Base-by-base conservation (phyloP, 30 jellyfish, hydroid and myxozoan genomes). In the Hydra vulgaris region DNA sequence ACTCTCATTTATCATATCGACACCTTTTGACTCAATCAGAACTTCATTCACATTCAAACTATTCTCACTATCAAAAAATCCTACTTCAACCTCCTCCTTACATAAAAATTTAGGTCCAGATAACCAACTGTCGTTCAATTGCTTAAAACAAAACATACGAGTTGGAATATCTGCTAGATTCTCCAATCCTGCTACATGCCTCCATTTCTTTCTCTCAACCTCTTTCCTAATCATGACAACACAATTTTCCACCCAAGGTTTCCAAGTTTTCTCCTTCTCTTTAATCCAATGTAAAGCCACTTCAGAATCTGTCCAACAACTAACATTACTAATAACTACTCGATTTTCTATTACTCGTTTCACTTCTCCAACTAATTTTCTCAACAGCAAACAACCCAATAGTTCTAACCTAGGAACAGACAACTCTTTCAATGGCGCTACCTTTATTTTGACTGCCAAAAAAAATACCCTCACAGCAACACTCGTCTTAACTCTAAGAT, bases 341-440 rank as follows among this genome's bases (percentile, higher is more conserved):
- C n/a, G n/a, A n/a, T n/a, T n/a, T n/a, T n/a, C n/a, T n/a, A n/a
- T n/a, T n/a, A n/a, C n/a, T n/a, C n/a, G n/a, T n/a, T n/a, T n/a
- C n/a, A n/a, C 85, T 40, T 55, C 85, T 40, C 79, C 56, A 19
- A 84, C 92, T 19, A 84, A 72, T 55, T 26, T 84, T 21, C 90
- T 81, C 70, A 84, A 26, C 79, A 89, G 54, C 61, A 27, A 20
- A 27, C 95, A 90, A 26, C 92, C 95, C 52, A 89, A 83, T 66
- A 84, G 74, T 61, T 89, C 96, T 17, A 84, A 85, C n/a, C 92
- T 77, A 21, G 96, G 92, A 21, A 84, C 85, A 25, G 88, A 54
- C 27, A 78, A 88, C 25, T 21, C 23, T 81, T 84, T 84, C 55
- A 89, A 67, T 71, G 90, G 96, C 70, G 85, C 55, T 0, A 89